These are phyloP conservation scores for Mellivora capensis DNA, from an alignment of 2,113 vertebrate genomes.

Conservation along the genomic window DNA sequence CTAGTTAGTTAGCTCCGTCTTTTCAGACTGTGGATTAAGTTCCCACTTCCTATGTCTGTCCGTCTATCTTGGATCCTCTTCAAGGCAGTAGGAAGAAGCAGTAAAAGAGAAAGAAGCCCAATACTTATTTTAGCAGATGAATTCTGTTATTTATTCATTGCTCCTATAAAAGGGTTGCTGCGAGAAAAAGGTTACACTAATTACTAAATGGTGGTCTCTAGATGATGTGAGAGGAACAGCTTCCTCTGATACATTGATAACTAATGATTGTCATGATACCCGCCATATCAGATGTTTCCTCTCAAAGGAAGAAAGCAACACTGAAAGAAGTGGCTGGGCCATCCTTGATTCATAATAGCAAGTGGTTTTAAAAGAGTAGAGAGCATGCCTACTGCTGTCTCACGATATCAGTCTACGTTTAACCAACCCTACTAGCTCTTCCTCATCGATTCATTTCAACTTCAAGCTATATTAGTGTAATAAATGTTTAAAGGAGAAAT, in stretches of 20 bases:
- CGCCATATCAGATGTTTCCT: not conserved
- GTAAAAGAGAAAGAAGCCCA: not conserved
- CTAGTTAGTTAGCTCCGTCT: not conserved
- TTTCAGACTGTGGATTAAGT: not conserved
- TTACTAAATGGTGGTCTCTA: not conserved
- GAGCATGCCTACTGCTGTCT: not conserved
- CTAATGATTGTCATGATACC: not conserved
- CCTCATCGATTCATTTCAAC: not conserved
- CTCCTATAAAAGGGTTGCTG: not conserved
- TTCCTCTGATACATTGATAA: not conserved
- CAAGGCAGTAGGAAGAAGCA: not conserved
- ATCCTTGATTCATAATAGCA: not conserved
- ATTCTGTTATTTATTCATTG: not conserved
- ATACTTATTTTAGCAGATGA: not conserved
- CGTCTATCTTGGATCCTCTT: not conserved
- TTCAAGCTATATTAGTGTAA: not conserved
- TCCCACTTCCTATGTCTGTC: not conserved
- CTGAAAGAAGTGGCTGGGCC: not conserved
- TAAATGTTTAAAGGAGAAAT: not conserved
- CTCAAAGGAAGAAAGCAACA: not conserved
- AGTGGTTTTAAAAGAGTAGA: not conserved
- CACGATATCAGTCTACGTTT: not conserved
- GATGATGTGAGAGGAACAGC: not conserved
- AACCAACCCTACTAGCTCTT: not conserved
- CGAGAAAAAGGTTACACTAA: not conserved